Evolutionary conservation across 92 coral and sea anemone genomes (phyloP), one percentile per base, ranked within the genome.

Genomic region (Metridium senile): DNA sequence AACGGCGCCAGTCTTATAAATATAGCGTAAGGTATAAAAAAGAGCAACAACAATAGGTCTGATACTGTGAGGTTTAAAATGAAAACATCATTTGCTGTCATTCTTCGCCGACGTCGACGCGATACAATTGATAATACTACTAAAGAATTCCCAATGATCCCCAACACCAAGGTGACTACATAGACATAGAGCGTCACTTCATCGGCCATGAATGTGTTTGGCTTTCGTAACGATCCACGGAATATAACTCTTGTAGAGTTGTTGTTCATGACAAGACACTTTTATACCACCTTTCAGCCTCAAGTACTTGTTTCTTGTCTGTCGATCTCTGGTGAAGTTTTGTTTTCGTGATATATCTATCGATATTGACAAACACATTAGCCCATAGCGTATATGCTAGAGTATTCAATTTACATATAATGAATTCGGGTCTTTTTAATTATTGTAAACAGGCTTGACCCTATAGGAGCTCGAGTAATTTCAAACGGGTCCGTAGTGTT

Each of bases 41-140:
- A 33, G 26, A 79, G 26, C 7, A 84, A 57, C 39, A 84, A 17
- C 46, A 79, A 28, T 27, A 84, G 43, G 59, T 84, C 89, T 2
- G 80, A 63, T 10, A 79, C n/a, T 0, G 89, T 72, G 39, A 85
- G 84, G 67, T 85, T 85, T 23, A 79, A 39, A 20, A 79, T 80
- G 62, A 85, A 80, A 22, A 79, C 20, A 11, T 85, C 81, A 58
- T 74, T 75, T 16, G 89, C 74, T 0, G 75, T 74, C n/a, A 71
- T 20, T 28, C 69, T 9, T 6, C 45, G 26, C 28, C 69, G 65
- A 21, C 58, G n/a, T 61, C 73, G 29, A 47, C 73, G 71, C 7
- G 64, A 59, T 1, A 54, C 30, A 47, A 68, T 30, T 6, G 79
- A 31, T 20, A 74, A 33, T 57, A 79, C 68, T 17, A 85, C 89